Base-by-base conservation (phyloP, 64 coral and sea anemone genomes). In the Hydrozoanthus tunicans region DNA sequence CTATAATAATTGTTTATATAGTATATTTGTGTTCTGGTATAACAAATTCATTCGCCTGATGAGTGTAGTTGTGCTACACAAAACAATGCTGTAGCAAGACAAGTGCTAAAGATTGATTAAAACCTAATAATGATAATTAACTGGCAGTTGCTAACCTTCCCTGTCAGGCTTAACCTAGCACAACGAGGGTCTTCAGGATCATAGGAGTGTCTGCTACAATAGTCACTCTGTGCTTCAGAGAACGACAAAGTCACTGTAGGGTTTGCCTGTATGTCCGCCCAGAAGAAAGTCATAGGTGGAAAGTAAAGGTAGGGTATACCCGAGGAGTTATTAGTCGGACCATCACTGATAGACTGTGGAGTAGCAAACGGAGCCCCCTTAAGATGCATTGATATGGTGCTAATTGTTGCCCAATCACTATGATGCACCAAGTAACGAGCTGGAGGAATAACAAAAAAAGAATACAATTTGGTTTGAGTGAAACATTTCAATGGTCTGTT, bases 141-240 rank as follows among this genome's bases (percentile, higher is more conserved):
- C 62, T 9, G 7, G 62, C 62, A 74, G 26, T 24, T 24, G 9
- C 6, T 74, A 11, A 74, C 71, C 17, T 62, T 83, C 10, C 59
- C 81, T 62, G 57, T 62, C 13, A 85, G 82, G 70, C 82, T 68
- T 26, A 85, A 17, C 3, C 82, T 26, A 4, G 82, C 82, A 85
- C 82, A 85, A 61, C 62, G 43, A 3, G 82, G 82, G 9, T 11
- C 66, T 51, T 85, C 82, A 52, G 82, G 82, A 14, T 85, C 82
- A 9, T 25, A 58, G 11, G 82, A 55, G 0, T 85, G 27, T n/a
- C 13, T 14, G 12, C 20, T 85, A 14, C 82, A 85, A 51, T 85
- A 85, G 54, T 70, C 82, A 85, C 82, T 85, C 61, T 85, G 43
- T 9, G 82, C 82, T 85, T 85, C 82, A 69, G 82, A 69, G 70